A percentile compares a stretch with the other conserved stretches of the same genome.
Conservation (phyloP, 2,888 invertebrate genomes). For the Scaptomyza caliginosa region DNA sequence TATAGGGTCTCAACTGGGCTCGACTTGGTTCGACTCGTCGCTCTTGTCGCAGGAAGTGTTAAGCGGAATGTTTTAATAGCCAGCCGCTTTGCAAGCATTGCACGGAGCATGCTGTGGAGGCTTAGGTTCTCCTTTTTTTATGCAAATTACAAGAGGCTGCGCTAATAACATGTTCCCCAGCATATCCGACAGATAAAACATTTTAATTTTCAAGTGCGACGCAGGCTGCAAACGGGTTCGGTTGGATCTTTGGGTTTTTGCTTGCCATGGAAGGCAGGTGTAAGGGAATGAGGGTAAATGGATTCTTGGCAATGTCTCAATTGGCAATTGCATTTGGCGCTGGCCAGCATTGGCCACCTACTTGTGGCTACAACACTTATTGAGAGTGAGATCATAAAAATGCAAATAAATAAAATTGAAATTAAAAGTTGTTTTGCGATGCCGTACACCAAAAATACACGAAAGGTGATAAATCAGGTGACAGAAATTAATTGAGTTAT, state of each 20-base stretch:
- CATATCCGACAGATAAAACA: conserved; percentile 65
- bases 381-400: conserved; percentile 53
- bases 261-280: neutral
- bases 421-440: conserved; percentile 78
- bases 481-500: conserved; percentile 85
- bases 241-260: neutral
- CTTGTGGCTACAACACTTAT: conserved; percentile 34
- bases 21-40: neutral
- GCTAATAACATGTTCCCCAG: conserved; percentile 73
- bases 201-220: conserved; percentile 69
- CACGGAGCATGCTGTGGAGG: conserved; percentile 43
- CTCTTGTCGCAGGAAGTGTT: conserved; percentile 78
- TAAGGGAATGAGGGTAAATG: neutral
- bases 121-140: conserved; percentile 59
- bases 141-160: conserved; percentile 72
- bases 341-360: conserved; percentile 40
- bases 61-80: conserved; percentile 78
- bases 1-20: conserved; percentile 18
- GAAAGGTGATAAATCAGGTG: conserved; percentile 84
- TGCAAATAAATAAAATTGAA: conserved; percentile 77
- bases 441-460: conserved; percentile 76
- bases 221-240: conserved; percentile 38
- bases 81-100: conserved; percentile 28
- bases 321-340: conserved; percentile 51
- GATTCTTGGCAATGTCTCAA: conserved; percentile 67